phyloP scores from a whole-genome alignment of 2,797 vertebrate genomes.

The Pangasius djambal region DNA sequence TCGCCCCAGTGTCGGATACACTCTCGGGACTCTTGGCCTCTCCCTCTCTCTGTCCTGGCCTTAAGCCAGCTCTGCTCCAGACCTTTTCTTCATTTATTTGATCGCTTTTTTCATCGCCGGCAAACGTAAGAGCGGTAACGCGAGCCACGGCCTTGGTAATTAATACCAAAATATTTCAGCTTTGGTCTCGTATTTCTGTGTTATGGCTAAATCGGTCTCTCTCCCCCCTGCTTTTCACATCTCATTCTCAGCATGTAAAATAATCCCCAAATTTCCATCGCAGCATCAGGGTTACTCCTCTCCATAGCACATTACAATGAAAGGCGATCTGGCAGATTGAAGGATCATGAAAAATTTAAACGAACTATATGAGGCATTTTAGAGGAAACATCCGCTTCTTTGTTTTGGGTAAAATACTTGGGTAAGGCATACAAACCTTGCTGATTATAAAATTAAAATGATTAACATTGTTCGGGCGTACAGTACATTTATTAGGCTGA shows the following conservation, averaged over 20 bases:
- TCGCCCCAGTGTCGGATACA: constrained; percentile 63
- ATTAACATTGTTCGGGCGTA: not conserved
- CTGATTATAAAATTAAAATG: not conserved
- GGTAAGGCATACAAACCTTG: not conserved
- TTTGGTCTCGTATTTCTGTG: constrained; percentile 78
- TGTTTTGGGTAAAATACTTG: not conserved
- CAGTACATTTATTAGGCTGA: constrained; percentile 1
- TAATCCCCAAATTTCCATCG: constrained; percentile 78
- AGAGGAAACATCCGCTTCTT: constrained; percentile 64
- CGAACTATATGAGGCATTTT: constrained; percentile 73
- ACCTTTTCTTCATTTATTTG: constrained; percentile 66
- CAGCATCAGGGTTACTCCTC: constrained; percentile 69
- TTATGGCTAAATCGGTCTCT: constrained; percentile 82
- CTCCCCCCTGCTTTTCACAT: constrained; percentile 75
- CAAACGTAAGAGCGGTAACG: constrained; percentile 68
- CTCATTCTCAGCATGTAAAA: constrained; percentile 78
- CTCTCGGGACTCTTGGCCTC: constrained; percentile 56
- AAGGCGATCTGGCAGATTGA: constrained; percentile 73
- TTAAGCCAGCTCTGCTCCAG: constrained; percentile 55
- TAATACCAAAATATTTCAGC: constrained; percentile 83
- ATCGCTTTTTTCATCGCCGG: constrained; percentile 69
- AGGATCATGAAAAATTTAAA: constrained; percentile 77
- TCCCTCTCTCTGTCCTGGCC: constrained; percentile 60
- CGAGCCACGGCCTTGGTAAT: constrained; percentile 71
- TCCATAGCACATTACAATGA: constrained; percentile 68